Conservation (phyloP, 2,888 invertebrate species). For the Stenodera caucasica region DNA sequence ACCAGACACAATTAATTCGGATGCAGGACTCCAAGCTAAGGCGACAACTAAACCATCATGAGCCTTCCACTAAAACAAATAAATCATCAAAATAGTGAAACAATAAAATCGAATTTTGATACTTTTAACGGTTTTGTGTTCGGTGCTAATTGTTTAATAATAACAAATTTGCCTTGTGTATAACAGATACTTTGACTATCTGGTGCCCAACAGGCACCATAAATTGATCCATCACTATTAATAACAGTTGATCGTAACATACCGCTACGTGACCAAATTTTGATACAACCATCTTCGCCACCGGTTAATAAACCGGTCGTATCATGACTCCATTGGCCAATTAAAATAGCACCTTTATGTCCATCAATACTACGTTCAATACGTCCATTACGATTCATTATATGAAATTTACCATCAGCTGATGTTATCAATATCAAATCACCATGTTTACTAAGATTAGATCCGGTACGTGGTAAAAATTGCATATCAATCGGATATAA, state of each 20-base stretch:
- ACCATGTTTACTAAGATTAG: slow-evolving; percentile 60
- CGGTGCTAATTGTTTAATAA: slow-evolving; percentile 73
- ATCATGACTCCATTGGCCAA: slow-evolving; percentile 92
- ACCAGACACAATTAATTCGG: slow-evolving; percentile 90
- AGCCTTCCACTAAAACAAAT: slow-evolving; percentile 83
- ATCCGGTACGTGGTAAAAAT: slow-evolving; percentile 74
- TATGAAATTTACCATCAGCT: slow-evolving; percentile 88
- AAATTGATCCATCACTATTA: slow-evolving; percentile 77
- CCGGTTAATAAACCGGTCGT: slow-evolving; percentile 92
- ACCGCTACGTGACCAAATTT: slow-evolving; percentile 96
- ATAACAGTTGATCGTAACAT: slow-evolving; percentile 89
- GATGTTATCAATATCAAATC: slow-evolving; percentile 86
- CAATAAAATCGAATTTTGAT: slow-evolving; percentile 25
- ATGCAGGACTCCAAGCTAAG: slow-evolving; percentile 93
- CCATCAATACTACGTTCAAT: slow-evolving; percentile 92
- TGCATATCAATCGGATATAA: slow-evolving; percentile 90
- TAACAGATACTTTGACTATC: slow-evolving; percentile 70
- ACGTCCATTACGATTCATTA: slow-evolving; percentile 85
- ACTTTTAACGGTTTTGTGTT: slow-evolving; percentile 74
- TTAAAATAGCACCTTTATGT: slow-evolving; percentile 88
- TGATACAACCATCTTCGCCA: slow-evolving; percentile 96
- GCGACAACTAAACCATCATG: slow-evolving; percentile 93
- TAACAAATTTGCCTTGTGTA: slow-evolving; percentile 67
- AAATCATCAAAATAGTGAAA: neutral
- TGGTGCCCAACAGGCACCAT: slow-evolving; percentile 82